Evolutionary conservation across 2,797 vertebrate species (phyloP).

Genomic region (Pseudochaenichthys georgianus): DNA sequence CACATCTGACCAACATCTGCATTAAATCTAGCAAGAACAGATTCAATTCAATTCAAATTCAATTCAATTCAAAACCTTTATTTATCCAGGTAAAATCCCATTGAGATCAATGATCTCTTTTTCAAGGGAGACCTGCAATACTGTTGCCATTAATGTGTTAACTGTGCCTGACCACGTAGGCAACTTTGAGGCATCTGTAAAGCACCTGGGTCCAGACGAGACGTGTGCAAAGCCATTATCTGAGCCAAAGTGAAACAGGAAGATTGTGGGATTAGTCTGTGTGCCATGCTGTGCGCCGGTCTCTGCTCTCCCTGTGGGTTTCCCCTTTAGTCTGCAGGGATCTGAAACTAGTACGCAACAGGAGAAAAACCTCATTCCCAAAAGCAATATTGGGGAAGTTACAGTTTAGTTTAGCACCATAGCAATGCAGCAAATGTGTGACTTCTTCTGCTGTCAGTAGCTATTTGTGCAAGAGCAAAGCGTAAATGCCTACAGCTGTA

Average conservation of each 20-base stretch:
- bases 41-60: neutral
- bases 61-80: too few species aligned
- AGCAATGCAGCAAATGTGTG: slow-evolving; percentile 28
- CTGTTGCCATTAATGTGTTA: slow-evolving; percentile 10
- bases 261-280: slow-evolving; percentile 60
- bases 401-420: slow-evolving; percentile 19
- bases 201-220: slow-evolving; percentile 69
- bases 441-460: slow-evolving; percentile 23
- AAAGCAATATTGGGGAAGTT: slow-evolving; percentile 12
- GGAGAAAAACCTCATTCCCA: slow-evolving; percentile 23
- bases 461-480: slow-evolving; percentile 22
- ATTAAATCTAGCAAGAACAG: slow-evolving; percentile 8
- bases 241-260: slow-evolving; percentile 76
- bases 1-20: slow-evolving; percentile 28
- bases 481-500: slow-evolving; percentile 21
- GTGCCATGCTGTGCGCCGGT: slow-evolving; percentile 67
- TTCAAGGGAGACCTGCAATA: too few species aligned
- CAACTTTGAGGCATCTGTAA: slow-evolving; percentile 81
- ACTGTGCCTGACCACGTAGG: slow-evolving; percentile 52
- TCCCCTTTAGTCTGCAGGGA: slow-evolving; percentile 65
- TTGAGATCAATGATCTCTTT: too few species aligned
- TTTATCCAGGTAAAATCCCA: too few species aligned
- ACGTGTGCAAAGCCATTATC: slow-evolving; percentile 65
- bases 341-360: slow-evolving; percentile 65
- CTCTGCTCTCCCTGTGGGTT: slow-evolving; percentile 75